Base-by-base conservation (phyloP, 1,140 invertebrate species). In the Drosophila pandora region DNA sequence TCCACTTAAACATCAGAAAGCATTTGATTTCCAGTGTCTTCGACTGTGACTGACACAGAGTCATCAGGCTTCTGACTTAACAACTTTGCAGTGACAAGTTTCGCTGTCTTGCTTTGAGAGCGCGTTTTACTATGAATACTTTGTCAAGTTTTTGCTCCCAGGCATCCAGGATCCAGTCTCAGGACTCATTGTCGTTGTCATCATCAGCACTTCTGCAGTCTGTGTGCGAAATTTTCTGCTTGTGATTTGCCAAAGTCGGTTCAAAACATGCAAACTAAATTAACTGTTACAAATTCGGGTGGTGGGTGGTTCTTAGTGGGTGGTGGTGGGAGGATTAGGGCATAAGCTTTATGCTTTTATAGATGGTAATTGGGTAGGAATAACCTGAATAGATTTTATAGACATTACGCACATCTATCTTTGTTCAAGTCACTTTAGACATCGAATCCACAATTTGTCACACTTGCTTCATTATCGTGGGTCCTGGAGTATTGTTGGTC, bases 31-130 rank as follows among this genome's bases (percentile, higher is more conserved):
- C 25, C 13, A 12, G 62, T 60, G 60, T 22, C 12, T 1, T 3
- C 2, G 47, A 65, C 55, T 69, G 74, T 55, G 61, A 60, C 62
- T 65, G 81, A 73, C 81, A 63, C 71, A 76, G 62, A 87, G 79
- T 88, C 83, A 88, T 87, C 83, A 79, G 63, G 67, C 83, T 77
- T 69, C 70, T 87, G 83, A 87, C 79, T 87, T 87, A 87, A 88
- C 76, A 87, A 87, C 83, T 87, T 87, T 88, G 48, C 75, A 83
- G 63, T 76, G 83, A 70, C 75, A 87, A 87, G 83, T 87, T 87
- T 87, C 79, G 63, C 77, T 76, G 82, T 88, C 63, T 76, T 71
- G 57, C 50, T 63, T 74, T 72, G 59, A 65, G 54, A 64, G 61
- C 69, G 79, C 76, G 67, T 69, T 65, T 76, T 72, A 79, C 79